phyloP scores from a whole-genome alignment of 2,113 vertebrate genomes.

The Spilogale gracilis region DNA sequence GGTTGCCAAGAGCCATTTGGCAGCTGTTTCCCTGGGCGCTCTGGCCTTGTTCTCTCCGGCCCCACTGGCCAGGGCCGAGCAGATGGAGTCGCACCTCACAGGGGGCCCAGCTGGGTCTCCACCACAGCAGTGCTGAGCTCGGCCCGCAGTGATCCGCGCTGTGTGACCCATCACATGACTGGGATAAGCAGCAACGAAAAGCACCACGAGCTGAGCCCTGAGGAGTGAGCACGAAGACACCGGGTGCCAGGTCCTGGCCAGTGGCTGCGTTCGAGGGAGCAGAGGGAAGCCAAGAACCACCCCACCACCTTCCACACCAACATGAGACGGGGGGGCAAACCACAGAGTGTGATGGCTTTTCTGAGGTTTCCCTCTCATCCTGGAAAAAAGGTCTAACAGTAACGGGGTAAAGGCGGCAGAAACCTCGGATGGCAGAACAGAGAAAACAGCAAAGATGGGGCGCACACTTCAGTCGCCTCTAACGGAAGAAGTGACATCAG shows the following conservation, averaged over 20 bases:
- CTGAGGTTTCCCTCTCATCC: neutral
- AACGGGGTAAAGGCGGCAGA: neutral
- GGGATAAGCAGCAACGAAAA: neutral
- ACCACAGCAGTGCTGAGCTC: neutral
- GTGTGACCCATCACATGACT: neutral
- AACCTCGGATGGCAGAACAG: neutral
- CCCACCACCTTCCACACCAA: neutral
- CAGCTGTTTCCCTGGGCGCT: constrained; percentile 41
- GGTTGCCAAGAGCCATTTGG: constrained; percentile 66
- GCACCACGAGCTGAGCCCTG: neutral
- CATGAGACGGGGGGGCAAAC: neutral
- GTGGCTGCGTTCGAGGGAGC: neutral
- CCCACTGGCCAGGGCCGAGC: constrained; percentile 2
- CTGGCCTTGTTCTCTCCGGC: neutral
- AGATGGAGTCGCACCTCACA: constrained; percentile 41
- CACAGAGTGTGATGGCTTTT: neutral
- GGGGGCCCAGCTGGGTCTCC: neutral
- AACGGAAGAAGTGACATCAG: neutral
- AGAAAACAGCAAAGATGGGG: neutral
- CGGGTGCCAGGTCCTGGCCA: neutral
- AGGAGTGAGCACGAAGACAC: neutral
- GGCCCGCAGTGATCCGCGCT: neutral
- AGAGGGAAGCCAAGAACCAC: neutral
- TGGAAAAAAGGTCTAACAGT: neutral
- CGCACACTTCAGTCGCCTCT: neutral